Base-by-base conservation (phyloP, 2,888 invertebrate species). In the Brenthis ino region DNA sequence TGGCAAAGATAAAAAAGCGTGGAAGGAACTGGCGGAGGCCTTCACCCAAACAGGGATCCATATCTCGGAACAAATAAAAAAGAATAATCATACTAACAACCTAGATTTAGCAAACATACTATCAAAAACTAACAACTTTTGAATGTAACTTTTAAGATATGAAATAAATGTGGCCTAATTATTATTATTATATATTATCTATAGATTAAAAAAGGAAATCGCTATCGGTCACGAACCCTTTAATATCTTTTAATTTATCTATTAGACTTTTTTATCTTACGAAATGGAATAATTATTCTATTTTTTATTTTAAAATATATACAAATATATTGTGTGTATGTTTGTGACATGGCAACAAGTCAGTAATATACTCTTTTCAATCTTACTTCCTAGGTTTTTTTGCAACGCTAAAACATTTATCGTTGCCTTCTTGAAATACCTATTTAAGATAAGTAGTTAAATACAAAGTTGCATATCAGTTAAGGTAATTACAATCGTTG, bases 171-270 rank as follows among this genome's bases (percentile, higher is more conserved):
- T 3, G 24, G 4, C 28, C 0, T 16, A 16, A 16, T 16, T 16
- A 16, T n/a, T n/a, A n/a, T n/a, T n/a, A n/a, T n/a, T n/a, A n/a
- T n/a, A n/a, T n/a, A n/a, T n/a, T n/a, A n/a, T n/a, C n/a, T n/a
- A n/a, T 70, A 69, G 69, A 55, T 68, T 66, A 71, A 70, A 69
- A 65, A 60, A 67, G 57, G 60, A 53, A 55, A 54, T 54, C 14
- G 60, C 73, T 74, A 76, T 76, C 75, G 73, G 77, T 72, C 72
- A 74, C 70, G 65, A 73, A 72, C 75, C 63, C 57, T 43, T 11
- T 1, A 63, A 55, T 43, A 65, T 50, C 60, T 43, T 57, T 43
- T 37, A 12, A 48, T 33, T 28, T 43, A 51, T 28, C 53, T 47
- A 61, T 37, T 55, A 14, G 43, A 8, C 20, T 16, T 55, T 20